A percentile compares a stretch with the other conserved stretches of the same genome.
These are phyloP conservation scores for Zoanthus solanderi DNA, from an alignment of 92 coral and sea anemone species.

Conservation along the genomic window DNA sequence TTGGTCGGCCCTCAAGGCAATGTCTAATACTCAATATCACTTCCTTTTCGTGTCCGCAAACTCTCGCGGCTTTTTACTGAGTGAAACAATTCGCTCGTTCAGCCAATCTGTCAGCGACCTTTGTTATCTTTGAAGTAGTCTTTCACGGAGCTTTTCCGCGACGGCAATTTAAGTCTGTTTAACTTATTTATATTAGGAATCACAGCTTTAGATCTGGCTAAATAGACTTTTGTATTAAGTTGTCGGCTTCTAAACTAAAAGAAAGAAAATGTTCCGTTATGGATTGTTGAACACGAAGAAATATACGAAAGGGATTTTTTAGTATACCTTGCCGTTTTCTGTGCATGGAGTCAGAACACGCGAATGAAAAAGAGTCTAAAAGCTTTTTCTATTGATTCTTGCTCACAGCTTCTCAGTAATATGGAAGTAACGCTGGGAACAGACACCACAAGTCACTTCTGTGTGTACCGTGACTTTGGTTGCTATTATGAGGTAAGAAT, in stretches of 20 bases:
- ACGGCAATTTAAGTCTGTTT: neutral
- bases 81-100: too few relatives aligned
- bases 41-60: too few relatives aligned
- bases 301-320: neutral
- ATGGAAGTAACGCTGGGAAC: constrained; percentile 71
- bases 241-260: neutral
- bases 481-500: constrained; percentile 87
- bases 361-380: constrained; percentile 19
- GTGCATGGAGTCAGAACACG: neutral
- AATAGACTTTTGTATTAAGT: neutral
- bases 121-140: neutral
- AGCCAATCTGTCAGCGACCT: neutral
- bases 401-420: constrained; percentile 72
- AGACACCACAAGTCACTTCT: constrained; percentile 61
- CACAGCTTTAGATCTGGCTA: neutral
- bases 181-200: neutral
- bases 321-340: too few relatives aligned
- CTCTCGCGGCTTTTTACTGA: too few relatives aligned
- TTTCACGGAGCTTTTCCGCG: constrained; percentile 3
- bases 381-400: neutral
- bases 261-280: neutral
- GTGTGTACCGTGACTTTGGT: constrained; percentile 81
- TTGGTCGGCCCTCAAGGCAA: too few relatives aligned
- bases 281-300: neutral
- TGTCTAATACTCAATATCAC: too few relatives aligned